Evolutionary conservation across 1,140 invertebrate genomes (phyloP), one percentile per base, ranked within the genome.

Genomic region (Magallana gigas): DNA sequence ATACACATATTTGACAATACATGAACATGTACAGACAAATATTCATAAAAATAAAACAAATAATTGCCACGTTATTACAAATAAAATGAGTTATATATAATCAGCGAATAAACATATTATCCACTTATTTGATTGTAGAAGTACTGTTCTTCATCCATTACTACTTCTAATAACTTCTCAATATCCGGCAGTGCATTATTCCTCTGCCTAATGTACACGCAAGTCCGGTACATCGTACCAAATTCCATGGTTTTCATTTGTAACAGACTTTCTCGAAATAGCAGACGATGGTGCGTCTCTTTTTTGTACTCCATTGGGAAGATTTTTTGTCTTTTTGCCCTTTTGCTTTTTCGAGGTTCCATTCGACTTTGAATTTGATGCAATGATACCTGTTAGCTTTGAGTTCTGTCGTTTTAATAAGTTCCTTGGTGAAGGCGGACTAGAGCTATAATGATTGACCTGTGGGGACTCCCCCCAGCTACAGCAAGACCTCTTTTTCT

Each of bases 191-290:
- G 3, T 48, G 5, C 36, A 48, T 48, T 5, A 2, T 48, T 48
- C 36, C 36, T 48, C 36, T 48, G 36, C 36, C 36, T 48, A 48
- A 2, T 48, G 36, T 29, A 76, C 68, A 11, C 23, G 68, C 23
- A 76, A 76, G 23, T 76, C 68, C 12, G 68, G 68, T 23, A 76
- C 68, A 29, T 76, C 68, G 23, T 36, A 76, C 68, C 68, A 76
- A 29, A 76, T 76, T 12, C 68, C 68, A 29, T 36, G 68, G 23
- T 76, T 76, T 76, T 76, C 68, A 76, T 36, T 29, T 76, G 36
- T 29, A 29, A 29, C 68, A 4, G 68, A 29, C 68, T 76, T 76
- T 29, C 68, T 18, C 14, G 68, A 76, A 36, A 76, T 76, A 5
- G 68, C 68, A 36, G 68, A 36, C 23, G 68, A 76, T 76, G 68